These are phyloP conservation scores for Vireo altiloquus DNA, from an alignment of 2,113 vertebrate species.

Conservation along the genomic window DNA sequence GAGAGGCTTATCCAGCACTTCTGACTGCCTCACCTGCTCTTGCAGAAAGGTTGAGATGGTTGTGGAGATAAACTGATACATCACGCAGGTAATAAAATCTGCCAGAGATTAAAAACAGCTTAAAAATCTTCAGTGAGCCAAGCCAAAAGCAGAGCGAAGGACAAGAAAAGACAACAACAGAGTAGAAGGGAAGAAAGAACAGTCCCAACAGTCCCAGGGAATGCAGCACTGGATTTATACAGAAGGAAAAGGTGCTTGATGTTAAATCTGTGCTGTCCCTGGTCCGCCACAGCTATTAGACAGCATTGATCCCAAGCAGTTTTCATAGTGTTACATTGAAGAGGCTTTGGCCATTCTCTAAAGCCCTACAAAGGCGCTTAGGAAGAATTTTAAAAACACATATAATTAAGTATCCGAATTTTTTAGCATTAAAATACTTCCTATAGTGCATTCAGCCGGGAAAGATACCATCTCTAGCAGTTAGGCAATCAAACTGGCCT, in stretches of 20 bases:
- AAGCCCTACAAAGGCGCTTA: background rate
- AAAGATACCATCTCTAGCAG: background rate
- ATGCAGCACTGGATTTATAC: background rate
- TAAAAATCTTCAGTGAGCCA: background rate
- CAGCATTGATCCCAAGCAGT: background rate
- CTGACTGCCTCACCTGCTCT: background rate
- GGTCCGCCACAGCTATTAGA: background rate
- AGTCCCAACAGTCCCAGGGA: background rate
- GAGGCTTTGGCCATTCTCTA: background rate
- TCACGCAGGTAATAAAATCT: background rate
- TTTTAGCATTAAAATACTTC: background rate
- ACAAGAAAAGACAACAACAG: background rate
- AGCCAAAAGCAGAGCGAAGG: background rate
- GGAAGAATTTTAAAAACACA: background rate
- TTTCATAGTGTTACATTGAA: background rate
- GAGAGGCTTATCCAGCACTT: background rate
- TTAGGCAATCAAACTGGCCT: background rate
- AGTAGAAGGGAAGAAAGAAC: background rate
- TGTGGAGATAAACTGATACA: slow-evolving; percentile 16
- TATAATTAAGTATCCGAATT: background rate
- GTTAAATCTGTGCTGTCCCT: background rate
- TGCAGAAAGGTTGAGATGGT: background rate
- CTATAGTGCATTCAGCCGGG: background rate
- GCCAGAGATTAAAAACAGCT: background rate
- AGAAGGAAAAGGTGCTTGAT: background rate